phyloP scores from a whole-genome alignment of 2,888 invertebrate species.

The Drosophila koepferae region DNA sequence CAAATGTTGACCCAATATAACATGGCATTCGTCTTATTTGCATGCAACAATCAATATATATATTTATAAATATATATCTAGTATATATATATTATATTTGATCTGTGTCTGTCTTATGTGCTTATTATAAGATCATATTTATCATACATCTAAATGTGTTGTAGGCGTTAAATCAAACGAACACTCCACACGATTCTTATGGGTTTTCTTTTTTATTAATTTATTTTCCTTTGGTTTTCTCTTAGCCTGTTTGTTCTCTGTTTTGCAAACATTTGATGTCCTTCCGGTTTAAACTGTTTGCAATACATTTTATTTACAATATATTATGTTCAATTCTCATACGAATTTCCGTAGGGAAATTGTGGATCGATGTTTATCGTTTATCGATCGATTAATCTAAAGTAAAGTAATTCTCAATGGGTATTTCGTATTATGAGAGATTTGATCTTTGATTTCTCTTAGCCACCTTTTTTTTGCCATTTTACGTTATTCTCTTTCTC shows the following conservation, averaged over 20 bases:
- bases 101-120: constrained; percentile 14
- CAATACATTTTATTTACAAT: not conserved
- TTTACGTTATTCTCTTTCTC: constrained; percentile 13
- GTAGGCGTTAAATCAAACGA: not conserved
- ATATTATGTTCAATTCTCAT: not conserved
- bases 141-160: constrained; percentile 4
- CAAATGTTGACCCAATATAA: constrained; percentile 7
- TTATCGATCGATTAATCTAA: not conserved
- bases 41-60: constrained; percentile 17
- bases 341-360: no score
- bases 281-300: not conserved
- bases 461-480: not conserved
- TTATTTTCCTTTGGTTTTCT: not conserved
- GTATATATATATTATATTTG: constrained; percentile 3
- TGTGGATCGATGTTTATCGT: not conserved
- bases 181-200: constrained; percentile 9
- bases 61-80: not conserved
- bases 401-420: not conserved
- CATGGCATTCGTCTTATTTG: constrained; percentile 18
- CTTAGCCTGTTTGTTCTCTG: constrained; percentile 1
- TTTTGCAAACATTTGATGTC: constrained; percentile 1
- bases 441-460: constrained; percentile 14
- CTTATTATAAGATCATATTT: constrained; percentile 13
- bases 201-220: not conserved
- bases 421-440: not conserved